Percentiles rank a stretch among this genome's conserved stretches.
These are phyloP conservation scores for Furcula furcula DNA, from an alignment of 2,888 invertebrate species.

Conservation along the genomic window DNA sequence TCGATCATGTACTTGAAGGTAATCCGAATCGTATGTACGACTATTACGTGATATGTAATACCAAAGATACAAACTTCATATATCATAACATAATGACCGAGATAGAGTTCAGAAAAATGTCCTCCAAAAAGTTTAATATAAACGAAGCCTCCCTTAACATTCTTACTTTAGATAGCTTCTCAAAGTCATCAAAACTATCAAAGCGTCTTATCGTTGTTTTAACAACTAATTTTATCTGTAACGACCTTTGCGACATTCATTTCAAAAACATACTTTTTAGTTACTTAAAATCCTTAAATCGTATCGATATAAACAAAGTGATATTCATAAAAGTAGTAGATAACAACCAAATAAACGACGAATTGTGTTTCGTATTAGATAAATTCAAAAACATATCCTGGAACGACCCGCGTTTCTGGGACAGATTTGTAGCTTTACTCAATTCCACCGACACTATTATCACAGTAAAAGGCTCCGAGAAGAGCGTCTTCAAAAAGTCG, in stretches of 20 bases:
- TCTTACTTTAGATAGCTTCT: constrained; percentile 76
- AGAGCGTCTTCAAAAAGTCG: constrained; percentile 77
- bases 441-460: constrained; percentile 84
- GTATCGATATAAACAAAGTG: constrained; percentile 71
- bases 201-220: constrained; percentile 81
- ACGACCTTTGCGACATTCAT: constrained; percentile 72
- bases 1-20: constrained; percentile 84
- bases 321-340: constrained; percentile 73
- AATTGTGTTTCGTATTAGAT: constrained; percentile 70
- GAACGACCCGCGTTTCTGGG: constrained; percentile 93
- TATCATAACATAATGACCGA: constrained; percentile 86
- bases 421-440: constrained; percentile 89
- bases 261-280: constrained; percentile 77
- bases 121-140: constrained; percentile 86
- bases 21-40: constrained; percentile 89
- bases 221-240: constrained; percentile 81
- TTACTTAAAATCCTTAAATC: constrained; percentile 72
- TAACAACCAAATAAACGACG: constrained; percentile 73
- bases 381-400: constrained; percentile 86
- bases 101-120: constrained; percentile 86
- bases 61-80: constrained; percentile 88
- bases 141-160: constrained; percentile 85
- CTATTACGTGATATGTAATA: constrained; percentile 93
- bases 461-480: constrained; percentile 68
- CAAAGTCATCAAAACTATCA: constrained; percentile 72